A percentile compares a stretch with the other conserved stretches of the same genome.
phyloP scores from a whole-genome alignment of 2,888 invertebrate genomes.

The Ormyrus thymus region DNA sequence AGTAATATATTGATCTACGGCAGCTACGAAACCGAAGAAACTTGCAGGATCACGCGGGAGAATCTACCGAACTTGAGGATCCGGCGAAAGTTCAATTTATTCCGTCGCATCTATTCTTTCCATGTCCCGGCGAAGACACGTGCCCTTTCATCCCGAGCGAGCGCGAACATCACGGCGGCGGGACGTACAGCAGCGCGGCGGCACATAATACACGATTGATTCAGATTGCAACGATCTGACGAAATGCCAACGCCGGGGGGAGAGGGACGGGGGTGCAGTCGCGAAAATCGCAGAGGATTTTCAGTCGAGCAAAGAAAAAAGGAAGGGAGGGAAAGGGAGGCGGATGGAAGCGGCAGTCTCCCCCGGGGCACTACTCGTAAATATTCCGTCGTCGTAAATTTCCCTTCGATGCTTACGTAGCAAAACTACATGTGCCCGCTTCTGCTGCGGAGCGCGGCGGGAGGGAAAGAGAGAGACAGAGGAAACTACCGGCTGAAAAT shows the following conservation, averaged over 20 bases:
- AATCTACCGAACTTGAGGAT: neutral
- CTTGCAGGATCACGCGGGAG: too few relatives aligned
- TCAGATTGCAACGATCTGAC: neutral
- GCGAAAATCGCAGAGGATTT: slow-evolving; percentile 40
- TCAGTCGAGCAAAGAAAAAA: slow-evolving; percentile 12
- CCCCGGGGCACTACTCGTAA: slow-evolving; percentile 49
- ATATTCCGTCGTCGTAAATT: slow-evolving; percentile 53
- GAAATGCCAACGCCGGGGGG: neutral
- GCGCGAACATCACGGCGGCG: too few relatives aligned
- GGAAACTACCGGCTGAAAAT: slow-evolving; percentile 26
- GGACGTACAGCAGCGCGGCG: too few relatives aligned
- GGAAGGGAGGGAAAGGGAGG: neutral
- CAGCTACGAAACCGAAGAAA: too few relatives aligned
- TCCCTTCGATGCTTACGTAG: slow-evolving; percentile 51
- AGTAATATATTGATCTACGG: too few relatives aligned
- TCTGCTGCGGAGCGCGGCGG: too few relatives aligned
- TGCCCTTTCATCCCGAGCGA: neutral
- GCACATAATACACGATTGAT: slow-evolving; percentile 23
- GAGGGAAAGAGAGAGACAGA: neutral
- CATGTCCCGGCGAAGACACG: slow-evolving; percentile 22
- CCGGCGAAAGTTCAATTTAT: slow-evolving; percentile 49
- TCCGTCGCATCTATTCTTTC: slow-evolving; percentile 41
- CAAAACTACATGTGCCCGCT: neutral
- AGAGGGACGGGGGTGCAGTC: neutral
- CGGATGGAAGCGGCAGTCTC: neutral